Evolutionary conservation across 2,888 invertebrate genomes (phyloP), one percentile per base, ranked within the genome.

Genomic region (Cantharis nigra): DNA sequence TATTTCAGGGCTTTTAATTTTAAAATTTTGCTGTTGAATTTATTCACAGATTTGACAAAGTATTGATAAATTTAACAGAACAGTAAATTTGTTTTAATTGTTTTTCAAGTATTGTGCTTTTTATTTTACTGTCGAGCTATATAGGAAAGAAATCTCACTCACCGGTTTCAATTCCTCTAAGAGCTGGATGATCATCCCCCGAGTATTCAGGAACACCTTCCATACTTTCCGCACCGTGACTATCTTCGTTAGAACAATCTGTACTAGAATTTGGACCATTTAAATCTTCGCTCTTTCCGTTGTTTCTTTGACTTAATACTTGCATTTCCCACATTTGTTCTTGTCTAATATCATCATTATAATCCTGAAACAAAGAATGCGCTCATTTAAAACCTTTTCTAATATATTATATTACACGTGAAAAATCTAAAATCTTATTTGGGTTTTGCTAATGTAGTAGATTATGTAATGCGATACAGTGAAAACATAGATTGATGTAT

Each of bases 251-350:
- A 62, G 79, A 73, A 18, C 79, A 78, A 26, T 81, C 82, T 65
- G 81, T 80, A 49, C 83, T 84, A 33, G 83, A 83, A 74, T 83
- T 84, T 65, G 83, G 85, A 11, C 85, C 86, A 69, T 82, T 81
- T 14, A 81, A 82, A 64, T 85, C 86, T 63, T 86, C 85, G 18
- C 83, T 84, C 75, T 86, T 86, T 79, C 86, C 85, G 80, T 85
- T 87, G 78, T 87, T 87, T 80, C 86, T 88, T 83, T 90, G 90
- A 79, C 89, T 90, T 81, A 96, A 89, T 80, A 95, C 94, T 90
- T 96, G 96, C 95, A 96, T 94, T 89, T 96, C 96, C 91, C 96
- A 93, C 94, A 96, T 95, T 89, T 97, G 97, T 85, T 96, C 95
- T 88, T 96, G 96, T 83, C 96, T 91, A 83, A 97, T 97, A 85